Base-by-base conservation (phyloP, 2,113 vertebrate species). In the Corvus cornix region DNA sequence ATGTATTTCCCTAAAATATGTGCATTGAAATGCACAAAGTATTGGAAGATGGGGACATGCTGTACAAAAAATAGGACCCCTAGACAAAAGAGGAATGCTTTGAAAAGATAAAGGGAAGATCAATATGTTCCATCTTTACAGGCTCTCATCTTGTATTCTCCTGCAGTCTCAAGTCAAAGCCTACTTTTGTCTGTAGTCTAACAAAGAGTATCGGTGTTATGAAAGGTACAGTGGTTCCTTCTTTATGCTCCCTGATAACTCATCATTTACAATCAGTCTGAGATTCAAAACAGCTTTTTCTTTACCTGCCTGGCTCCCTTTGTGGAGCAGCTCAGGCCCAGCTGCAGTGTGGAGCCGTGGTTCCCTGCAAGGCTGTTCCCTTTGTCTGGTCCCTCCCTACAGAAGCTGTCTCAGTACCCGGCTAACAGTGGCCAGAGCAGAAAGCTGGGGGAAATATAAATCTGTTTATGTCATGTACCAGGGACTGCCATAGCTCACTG, bases 31-130 rank as follows among this genome's bases (percentile, higher is more conserved):
- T 43, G 18, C 31, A 41, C 7, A 41, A 78, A 77, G 26, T 60
- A 72, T 44, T 41, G 66, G 23, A 53, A 90, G 56, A 72, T 1
- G 33, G 37, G 68, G 52, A 58, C 33, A 16, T 0, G 18, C 37
- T 60, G 70, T 31, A 93, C 41, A 90, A 75, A 86, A 94, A 66
- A n/a, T 3, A 93, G 88, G 93, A 95, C 58, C 11, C 35, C 48
- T 60, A 81, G 68, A 95, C 85, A 96, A 96, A 90, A 81, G 95
- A 86, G 60, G 31, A 92, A 84, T 33, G 83, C 95, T 94, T 94
- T 96, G 88, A 94, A 95, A 90, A 95, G 92, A 94, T 96, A 92
- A 95, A 96, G 90, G 90, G 72, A 95, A 96, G 83, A 97, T 96
- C 95, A 95, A 95, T 97, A 93, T 53, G 69, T 93, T 93, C 90